Percentiles rank a stretch among this genome's conserved stretches.
These are phyloP conservation scores for Notarius quadriscutis DNA, from an alignment of 2,113 vertebrate species.

Conservation along the genomic window DNA sequence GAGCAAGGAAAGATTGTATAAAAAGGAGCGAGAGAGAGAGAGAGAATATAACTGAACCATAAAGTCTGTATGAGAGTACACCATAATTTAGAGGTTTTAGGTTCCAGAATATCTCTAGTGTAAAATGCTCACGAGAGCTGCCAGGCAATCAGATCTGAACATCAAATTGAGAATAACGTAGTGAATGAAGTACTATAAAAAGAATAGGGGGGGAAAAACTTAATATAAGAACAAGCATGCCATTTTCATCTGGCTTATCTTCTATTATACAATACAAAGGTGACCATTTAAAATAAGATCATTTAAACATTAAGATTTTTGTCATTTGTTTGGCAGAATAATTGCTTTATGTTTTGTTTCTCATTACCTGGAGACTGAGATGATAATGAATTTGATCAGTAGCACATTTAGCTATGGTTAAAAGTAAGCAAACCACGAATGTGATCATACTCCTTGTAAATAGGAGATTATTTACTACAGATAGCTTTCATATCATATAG, in stretches of 20 bases:
- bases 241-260: background rate
- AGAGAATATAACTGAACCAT: background rate
- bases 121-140: conserved; percentile 31
- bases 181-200: background rate
- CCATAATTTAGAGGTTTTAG: conserved; percentile 37
- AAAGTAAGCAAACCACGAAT: conserved; percentile 45
- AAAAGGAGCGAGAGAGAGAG: background rate
- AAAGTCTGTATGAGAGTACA: background rate
- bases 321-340: background rate
- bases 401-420: conserved; percentile 63
- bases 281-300: background rate
- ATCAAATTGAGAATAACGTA: conserved; percentile 23
- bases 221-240: background rate
- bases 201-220: background rate
- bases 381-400: conserved; percentile 53
- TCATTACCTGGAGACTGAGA: background rate
- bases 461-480: conserved; percentile 37
- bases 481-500: background rate
- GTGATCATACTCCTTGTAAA: conserved; percentile 17
- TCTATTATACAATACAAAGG: background rate
- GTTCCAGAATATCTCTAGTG: conserved; percentile 26
- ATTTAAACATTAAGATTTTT: no score
- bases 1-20: background rate
- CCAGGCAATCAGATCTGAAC: conserved; percentile 41
- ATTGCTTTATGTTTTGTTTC: background rate